Evolutionary conservation across 1,140 invertebrate genomes (phyloP).

Genomic region (Eurytemora carolleeae): DNA sequence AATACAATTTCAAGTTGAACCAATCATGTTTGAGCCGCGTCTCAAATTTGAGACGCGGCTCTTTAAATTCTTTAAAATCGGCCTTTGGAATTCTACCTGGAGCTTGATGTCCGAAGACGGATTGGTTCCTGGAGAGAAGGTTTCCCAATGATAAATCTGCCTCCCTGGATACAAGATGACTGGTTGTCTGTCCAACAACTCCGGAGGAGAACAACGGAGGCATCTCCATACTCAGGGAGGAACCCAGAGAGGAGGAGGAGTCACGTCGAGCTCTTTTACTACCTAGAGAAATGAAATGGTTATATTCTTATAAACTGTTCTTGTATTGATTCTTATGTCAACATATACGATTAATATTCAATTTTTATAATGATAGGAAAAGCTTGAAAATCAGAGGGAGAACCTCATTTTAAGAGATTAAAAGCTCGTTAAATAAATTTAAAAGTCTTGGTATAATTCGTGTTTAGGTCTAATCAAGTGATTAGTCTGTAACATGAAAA

Average conservation of each 20-base stretch:
- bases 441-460: background rate
- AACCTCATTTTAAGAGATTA: too few relatives aligned
- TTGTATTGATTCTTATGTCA: background rate
- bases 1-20: too few relatives aligned
- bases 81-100: too few relatives aligned
- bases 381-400: too few relatives aligned
- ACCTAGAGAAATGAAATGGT: too few relatives aligned
- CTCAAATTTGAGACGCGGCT: too few relatives aligned
- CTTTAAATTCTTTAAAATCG: too few relatives aligned
- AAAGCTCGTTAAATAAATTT: background rate
- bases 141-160: constrained; percentile 7
- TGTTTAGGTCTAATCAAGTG: background rate
- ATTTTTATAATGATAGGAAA: too few relatives aligned
- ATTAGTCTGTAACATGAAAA: too few relatives aligned
- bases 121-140: constrained; percentile 4
- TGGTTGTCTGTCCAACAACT: constrained; percentile 11
- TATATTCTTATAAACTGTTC: too few relatives aligned
- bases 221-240: constrained; percentile 13
- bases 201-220: constrained; percentile 13
- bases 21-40: too few relatives aligned
- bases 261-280: constrained; percentile 8
- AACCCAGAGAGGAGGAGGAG: constrained; percentile 1
- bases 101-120: background rate
- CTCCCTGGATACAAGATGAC: constrained; percentile 5
- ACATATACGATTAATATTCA: background rate